Percentiles rank a stretch among this genome's conserved stretches.
phyloP scores from a whole-genome alignment of 1,140 invertebrate species.

The Thrips palmi region DNA sequence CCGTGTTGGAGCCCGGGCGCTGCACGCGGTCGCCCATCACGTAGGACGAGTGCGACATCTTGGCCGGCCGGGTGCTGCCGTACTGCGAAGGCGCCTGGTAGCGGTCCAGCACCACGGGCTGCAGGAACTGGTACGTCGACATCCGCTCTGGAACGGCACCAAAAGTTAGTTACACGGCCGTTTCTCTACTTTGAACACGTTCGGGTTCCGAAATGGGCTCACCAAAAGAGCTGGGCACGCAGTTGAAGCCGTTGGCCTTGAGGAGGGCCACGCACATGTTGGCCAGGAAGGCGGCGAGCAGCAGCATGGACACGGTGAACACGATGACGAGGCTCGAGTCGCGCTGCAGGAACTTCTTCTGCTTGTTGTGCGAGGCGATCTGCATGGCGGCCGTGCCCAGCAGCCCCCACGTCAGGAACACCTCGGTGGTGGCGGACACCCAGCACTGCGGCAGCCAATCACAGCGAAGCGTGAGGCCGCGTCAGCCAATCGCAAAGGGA shows the following conservation, averaged over 20 bases:
- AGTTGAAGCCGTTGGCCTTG: slow-evolving; percentile 45
- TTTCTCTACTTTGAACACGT: not conserved
- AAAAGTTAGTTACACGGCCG: not conserved
- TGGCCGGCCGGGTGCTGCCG: slow-evolving; percentile 34
- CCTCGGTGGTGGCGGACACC: slow-evolving; percentile 71
- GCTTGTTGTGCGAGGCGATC: slow-evolving; percentile 47
- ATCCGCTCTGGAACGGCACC: slow-evolving; percentile 41
- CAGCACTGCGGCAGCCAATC: slow-evolving; percentile 41
- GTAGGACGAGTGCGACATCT: slow-evolving; percentile 48
- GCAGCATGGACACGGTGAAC: slow-evolving; percentile 52
- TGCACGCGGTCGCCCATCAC: slow-evolving; percentile 47
- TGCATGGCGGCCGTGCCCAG: slow-evolving; percentile 69
- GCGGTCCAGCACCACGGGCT: slow-evolving; percentile 27
- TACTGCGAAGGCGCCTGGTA: slow-evolving; percentile 26
- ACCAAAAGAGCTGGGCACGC: slow-evolving; percentile 73
- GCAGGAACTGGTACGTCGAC: slow-evolving; percentile 50
- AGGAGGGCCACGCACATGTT: slow-evolving; percentile 62
- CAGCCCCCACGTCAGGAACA: slow-evolving; percentile 76
- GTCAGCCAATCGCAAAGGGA: not conserved
- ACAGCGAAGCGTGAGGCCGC: not conserved
- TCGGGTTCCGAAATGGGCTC: slow-evolving; percentile 19
- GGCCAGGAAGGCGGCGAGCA: slow-evolving; percentile 56
- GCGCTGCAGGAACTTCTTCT: slow-evolving; percentile 49
- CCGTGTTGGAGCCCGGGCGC: slow-evolving; percentile 29
- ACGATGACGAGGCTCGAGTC: slow-evolving; percentile 63